These are phyloP conservation scores for Myotis yumanensis DNA, from an alignment of 2,113 vertebrate genomes.

Conservation along the genomic window DNA sequence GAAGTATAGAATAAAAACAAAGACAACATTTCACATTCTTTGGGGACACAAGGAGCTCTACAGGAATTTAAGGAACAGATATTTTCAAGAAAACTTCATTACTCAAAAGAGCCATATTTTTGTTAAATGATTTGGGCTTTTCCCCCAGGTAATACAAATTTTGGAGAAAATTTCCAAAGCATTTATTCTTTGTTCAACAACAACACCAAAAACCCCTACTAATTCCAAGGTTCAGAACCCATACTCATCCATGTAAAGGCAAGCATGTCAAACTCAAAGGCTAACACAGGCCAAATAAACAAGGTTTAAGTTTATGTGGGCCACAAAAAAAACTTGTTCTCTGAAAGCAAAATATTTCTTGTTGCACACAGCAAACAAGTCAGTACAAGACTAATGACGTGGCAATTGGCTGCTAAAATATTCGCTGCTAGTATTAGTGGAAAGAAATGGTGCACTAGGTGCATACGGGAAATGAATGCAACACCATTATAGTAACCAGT, in stretches of 20 bases:
- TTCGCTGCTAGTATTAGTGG: no score
- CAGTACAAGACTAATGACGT: no score
- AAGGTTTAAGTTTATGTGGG: no score
- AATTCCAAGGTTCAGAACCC: neutral
- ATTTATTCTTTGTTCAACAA: neutral
- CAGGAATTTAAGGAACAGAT: neutral
- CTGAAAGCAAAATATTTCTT: no score
- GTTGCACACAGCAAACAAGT: no score
- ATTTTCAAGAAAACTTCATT: slow-evolving; percentile 11
- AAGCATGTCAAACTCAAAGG: no score
- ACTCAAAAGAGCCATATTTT: slow-evolving; percentile 7
- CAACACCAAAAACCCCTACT: neutral
- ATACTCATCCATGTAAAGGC: neutral
- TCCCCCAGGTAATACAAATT: neutral
- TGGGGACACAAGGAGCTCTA: neutral
- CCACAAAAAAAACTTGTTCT: no score
- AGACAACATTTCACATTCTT: neutral
- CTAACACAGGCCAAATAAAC: no score
- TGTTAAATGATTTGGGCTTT: neutral
- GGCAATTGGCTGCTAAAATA: no score
- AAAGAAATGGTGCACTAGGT: no score
- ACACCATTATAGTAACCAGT: no score
- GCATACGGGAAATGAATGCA: no score
- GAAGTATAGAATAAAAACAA: neutral
- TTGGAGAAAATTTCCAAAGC: neutral